Percentiles rank a stretch among this genome's conserved stretches.
Conservation (phyloP, 64 coral and sea anemone genomes). For the Catalaphyllia jardinei region DNA sequence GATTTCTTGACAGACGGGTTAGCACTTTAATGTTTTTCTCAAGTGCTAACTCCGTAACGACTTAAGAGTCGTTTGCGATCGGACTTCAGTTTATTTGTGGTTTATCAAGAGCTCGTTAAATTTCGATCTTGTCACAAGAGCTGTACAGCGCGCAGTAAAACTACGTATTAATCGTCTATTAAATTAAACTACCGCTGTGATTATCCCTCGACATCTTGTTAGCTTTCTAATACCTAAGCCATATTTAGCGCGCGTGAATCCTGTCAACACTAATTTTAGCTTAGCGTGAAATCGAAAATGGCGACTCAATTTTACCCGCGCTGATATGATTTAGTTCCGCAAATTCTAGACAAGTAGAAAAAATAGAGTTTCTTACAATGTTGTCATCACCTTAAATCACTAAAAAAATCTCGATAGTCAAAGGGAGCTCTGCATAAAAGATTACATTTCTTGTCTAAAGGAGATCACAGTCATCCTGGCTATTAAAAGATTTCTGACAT, state of each 20-base stretch:
- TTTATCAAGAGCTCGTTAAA: conserved; percentile 57
- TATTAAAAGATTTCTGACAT: no score
- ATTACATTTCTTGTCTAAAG: no score
- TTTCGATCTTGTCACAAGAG: conserved; percentile 35
- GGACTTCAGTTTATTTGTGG: conserved; percentile 47
- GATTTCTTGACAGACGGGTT: conserved; percentile 28
- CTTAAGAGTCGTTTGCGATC: conserved; percentile 42
- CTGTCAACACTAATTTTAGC: neutral
- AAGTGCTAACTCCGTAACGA: conserved; percentile 51
- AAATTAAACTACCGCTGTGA: neutral
- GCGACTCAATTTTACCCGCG: no score
- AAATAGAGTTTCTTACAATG: no score
- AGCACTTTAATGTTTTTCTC: conserved; percentile 11
- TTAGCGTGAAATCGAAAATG: conserved; percentile 1
- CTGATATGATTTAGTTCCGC: no score
- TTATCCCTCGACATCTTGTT: neutral
- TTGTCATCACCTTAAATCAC: no score
- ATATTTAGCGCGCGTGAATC: neutral
- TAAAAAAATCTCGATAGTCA: no score
- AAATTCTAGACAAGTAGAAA: no score
- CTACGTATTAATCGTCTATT: conserved; percentile 24
- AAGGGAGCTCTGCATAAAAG: no score
- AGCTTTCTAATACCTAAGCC: neutral
- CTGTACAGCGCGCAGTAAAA: neutral
- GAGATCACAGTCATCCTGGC: no score